Evolutionary conservation across 2,797 vertebrate species (phyloP).

Genomic region (Cygnus olor): DNA sequence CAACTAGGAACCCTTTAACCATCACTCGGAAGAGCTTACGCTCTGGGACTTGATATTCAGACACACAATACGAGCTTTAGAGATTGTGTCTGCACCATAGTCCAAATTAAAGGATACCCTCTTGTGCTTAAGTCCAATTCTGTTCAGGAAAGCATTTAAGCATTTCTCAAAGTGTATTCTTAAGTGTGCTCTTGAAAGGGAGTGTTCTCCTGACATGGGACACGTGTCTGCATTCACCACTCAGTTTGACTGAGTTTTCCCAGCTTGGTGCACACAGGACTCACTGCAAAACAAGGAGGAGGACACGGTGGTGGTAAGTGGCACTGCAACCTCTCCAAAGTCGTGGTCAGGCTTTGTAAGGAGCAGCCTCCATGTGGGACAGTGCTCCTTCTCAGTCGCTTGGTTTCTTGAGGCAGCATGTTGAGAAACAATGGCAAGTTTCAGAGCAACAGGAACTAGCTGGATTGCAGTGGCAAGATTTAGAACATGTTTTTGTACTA

Average conservation of each 20-base stretch:
- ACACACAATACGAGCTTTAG: slow-evolving; percentile 66
- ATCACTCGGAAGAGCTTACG: slow-evolving; percentile 53
- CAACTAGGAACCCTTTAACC: slow-evolving; percentile 69
- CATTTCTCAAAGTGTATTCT: slow-evolving; percentile 48
- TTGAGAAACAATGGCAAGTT: neutral
- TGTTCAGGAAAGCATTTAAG: slow-evolving; percentile 64
- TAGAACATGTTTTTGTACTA: neutral
- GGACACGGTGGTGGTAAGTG: neutral
- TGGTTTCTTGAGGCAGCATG: neutral
- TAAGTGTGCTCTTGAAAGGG: slow-evolving; percentile 31
- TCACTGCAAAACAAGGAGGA: neutral
- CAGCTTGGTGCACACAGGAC: neutral
- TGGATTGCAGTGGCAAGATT: neutral
- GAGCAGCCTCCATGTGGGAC: neutral
- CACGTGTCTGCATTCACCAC: neutral
- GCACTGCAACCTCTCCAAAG: neutral
- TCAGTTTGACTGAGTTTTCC: neutral
- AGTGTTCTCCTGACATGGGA: neutral
- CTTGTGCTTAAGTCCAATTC: slow-evolving; percentile 61
- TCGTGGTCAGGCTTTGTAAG: neutral
- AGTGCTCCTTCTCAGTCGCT: neutral
- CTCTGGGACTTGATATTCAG: slow-evolving; percentile 66
- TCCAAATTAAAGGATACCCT: slow-evolving; percentile 56
- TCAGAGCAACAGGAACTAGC: neutral
- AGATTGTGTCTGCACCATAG: slow-evolving; percentile 49